Conservation (phyloP, 2,797 vertebrate species). For the Pipistrellus kuhlii region DNA sequence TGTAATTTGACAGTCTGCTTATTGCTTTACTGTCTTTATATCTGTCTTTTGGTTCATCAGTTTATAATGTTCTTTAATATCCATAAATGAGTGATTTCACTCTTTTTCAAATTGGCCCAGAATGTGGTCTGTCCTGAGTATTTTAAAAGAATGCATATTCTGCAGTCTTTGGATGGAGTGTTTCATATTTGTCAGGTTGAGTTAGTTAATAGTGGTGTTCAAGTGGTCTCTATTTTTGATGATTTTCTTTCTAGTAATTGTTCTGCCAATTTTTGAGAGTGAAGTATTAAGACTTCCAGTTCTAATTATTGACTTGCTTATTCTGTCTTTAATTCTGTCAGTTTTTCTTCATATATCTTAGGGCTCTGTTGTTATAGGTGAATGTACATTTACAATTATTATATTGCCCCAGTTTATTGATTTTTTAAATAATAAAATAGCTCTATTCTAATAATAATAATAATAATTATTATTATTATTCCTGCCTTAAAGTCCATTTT, state of each 20-base stretch:
- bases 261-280: neutral
- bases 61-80: too few relatives aligned
- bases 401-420: neutral
- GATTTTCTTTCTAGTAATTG: neutral
- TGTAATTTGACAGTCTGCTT: too few relatives aligned
- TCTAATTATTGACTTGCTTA: neutral
- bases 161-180: neutral
- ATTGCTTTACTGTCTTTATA: too few relatives aligned
- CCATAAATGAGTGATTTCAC: too few relatives aligned
- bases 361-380: neutral
- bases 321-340: neutral
- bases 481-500: neutral
- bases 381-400: neutral
- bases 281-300: neutral
- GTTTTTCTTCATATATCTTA: slow-evolving; percentile 3
- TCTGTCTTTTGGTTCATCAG: too few relatives aligned
- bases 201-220: neutral
- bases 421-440: neutral
- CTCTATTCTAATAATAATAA: slow-evolving; percentile 7
- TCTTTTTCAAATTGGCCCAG: neutral
- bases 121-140: neutral
- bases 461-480: neutral
- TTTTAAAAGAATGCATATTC: neutral
- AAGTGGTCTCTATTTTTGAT: neutral
- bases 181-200: neutral